Evolutionary conservation across 2,797 vertebrate genomes (phyloP).

Genomic region (Chelon labrosus): DNA sequence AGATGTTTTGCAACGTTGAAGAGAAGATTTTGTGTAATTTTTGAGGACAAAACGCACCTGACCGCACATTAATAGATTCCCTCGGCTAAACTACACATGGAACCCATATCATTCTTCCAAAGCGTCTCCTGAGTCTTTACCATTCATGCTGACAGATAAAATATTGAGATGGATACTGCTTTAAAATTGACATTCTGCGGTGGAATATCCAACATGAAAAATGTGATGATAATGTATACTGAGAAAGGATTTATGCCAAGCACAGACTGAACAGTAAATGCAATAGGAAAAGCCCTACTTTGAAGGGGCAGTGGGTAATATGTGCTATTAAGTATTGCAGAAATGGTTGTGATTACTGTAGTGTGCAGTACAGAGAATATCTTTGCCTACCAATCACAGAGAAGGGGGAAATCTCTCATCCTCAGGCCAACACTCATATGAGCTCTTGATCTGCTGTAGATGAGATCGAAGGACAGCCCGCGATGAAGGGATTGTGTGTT

Average conservation of each 20-base stretch:
- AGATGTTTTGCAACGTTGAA: slow-evolving; percentile 41
- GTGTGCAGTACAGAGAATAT: slow-evolving; percentile 28
- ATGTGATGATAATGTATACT: slow-evolving; percentile 53
- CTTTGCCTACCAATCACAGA: slow-evolving; percentile 45
- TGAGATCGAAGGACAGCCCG: slow-evolving; percentile 57
- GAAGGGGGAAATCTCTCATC: slow-evolving; percentile 60
- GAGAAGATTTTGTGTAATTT: slow-evolving; percentile 62
- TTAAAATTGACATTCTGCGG: slow-evolving; percentile 46
- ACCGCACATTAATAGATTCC: slow-evolving; percentile 65
- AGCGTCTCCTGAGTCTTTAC: slow-evolving; percentile 31
- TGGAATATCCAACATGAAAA: slow-evolving; percentile 56
- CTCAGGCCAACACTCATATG: slow-evolving; percentile 64
- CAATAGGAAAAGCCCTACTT: slow-evolving; percentile 44
- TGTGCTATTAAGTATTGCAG: slow-evolving; percentile 43
- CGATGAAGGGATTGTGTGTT: slow-evolving; percentile 70
- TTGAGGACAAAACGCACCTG: slow-evolving; percentile 44
- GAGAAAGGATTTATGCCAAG: slow-evolving; percentile 38
- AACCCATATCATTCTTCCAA: slow-evolving; percentile 50
- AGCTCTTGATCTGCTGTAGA: slow-evolving; percentile 74
- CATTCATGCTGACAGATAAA: slow-evolving; percentile 58
- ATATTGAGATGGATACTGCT: slow-evolving; percentile 41
- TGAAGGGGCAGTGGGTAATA: slow-evolving; percentile 54
- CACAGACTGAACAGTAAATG: slow-evolving; percentile 30
- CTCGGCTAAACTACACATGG: slow-evolving; percentile 54
- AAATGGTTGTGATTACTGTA: slow-evolving; percentile 54